phyloP scores from a whole-genome alignment of 2,113 vertebrate species.

The Indicator maculatus region DNA sequence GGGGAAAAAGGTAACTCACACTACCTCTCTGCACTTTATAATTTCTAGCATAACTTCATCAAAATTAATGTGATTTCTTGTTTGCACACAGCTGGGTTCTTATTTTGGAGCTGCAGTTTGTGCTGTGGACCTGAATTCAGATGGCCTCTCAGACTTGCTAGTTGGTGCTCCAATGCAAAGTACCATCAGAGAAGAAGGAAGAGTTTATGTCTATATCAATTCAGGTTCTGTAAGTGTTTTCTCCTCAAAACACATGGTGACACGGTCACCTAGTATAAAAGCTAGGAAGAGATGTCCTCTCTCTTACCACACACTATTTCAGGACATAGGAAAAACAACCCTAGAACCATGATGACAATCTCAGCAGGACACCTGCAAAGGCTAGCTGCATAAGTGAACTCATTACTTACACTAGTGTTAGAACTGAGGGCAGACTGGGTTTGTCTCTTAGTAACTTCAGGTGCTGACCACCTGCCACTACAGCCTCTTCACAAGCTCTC shows the following conservation, averaged over 20 bases:
- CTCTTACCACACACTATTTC: background rate
- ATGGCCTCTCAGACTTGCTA: constrained; percentile 92
- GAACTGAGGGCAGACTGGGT: background rate
- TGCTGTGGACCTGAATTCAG: constrained; percentile 89
- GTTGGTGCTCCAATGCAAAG: constrained; percentile 94
- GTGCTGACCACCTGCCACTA: background rate
- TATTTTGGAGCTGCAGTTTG: constrained; percentile 94
- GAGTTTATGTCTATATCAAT: constrained; percentile 94
- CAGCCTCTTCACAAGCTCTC: background rate
- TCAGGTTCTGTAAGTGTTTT: constrained; percentile 83
- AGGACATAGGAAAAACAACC: background rate
- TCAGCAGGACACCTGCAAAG: background rate
- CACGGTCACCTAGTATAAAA: background rate
- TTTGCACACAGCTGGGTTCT: constrained; percentile 85
- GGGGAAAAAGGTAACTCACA: constrained; percentile 84
- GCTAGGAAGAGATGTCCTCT: background rate
- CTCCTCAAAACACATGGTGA: background rate
- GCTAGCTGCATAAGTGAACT: background rate
- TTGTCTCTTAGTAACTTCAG: background rate
- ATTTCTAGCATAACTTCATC: background rate
- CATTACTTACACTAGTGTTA: background rate
- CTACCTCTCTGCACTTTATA: background rate
- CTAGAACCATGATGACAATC: background rate
- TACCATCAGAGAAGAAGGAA: constrained; percentile 88
- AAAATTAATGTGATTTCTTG: background rate